Evolutionary conservation across 2,888 invertebrate genomes (phyloP), one percentile per base, ranked within the genome.

Genomic region (Cyclophora punctaria): DNA sequence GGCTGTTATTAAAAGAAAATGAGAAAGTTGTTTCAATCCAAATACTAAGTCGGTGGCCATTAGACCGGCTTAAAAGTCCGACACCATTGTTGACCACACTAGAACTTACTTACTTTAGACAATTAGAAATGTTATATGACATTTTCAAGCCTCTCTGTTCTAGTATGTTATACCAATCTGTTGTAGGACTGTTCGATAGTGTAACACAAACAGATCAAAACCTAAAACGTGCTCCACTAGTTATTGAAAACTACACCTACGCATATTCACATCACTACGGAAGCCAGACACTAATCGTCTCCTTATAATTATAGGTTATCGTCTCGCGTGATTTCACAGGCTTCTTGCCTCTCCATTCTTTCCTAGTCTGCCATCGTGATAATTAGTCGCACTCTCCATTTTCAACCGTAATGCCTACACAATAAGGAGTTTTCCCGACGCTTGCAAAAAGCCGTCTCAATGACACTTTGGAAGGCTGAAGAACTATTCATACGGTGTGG

Each of bases 271-370:
- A 57, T 48, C 70, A 60, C 73, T 73, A 66, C 46, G 45, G 69
- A 70, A 63, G 67, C 66, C 71, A 59, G 63, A 61, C 66, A 55
- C 57, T 75, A 78, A 79, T 73, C 74, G 73, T 66, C 71, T 63
- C 62, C 69, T 71, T 67, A 75, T 76, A 75, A 79, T 77, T 77
- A 78, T 73, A 76, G 74, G 71, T 67, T 77, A 78, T 77, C 71
- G 75, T 73, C 74, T 63, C 71, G 68, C 73, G 64, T 69, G 75
- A 78, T 78, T 78, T 77, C 72, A 75, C 73, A 62, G 78, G 74
- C 78, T 78, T 77, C 78, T 68, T 64, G 65, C 65, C 71, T 64
- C 67, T 68, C 57, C 60, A 67, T 73, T 75, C 74, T 75, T 75
- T 69, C 63, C 60, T 59, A 60, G 59, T 56, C 58, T 57, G 57